A percentile compares a stretch with the other conserved stretches of the same genome.
Evolutionary conservation across 2,797 vertebrate species (phyloP).

Genomic region (Phalanger gymnotis): DNA sequence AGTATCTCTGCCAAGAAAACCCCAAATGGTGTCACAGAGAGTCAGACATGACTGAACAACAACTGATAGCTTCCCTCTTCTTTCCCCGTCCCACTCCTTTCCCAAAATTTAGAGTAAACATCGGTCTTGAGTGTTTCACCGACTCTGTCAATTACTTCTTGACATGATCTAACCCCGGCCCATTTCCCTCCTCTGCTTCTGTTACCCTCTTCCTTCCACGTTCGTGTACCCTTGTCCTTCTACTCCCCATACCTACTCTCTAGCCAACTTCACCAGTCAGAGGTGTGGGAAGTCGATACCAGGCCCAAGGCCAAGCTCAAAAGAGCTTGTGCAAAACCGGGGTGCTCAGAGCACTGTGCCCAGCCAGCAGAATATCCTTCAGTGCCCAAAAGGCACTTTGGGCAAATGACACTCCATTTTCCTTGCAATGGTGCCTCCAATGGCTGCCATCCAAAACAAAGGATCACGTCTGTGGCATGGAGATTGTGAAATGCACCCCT

Average conservation of each 20-base stretch:
- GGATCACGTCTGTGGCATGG: not conserved
- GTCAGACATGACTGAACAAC: not conserved
- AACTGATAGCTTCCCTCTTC: not conserved
- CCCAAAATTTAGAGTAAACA: not conserved
- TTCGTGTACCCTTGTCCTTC: not conserved
- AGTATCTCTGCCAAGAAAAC: not conserved
- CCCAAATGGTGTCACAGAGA: not conserved
- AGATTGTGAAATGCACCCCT: slow-evolving; percentile 53
- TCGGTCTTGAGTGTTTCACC: not conserved
- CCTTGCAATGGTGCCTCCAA: not conserved
- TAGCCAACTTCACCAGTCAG: not conserved
- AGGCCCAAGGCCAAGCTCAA: not conserved
- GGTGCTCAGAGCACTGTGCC: not conserved
- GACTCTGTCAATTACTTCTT: not conserved
- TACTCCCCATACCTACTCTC: not conserved
- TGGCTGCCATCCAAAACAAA: not conserved
- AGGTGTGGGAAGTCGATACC: not conserved
- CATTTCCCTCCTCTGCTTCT: not conserved
- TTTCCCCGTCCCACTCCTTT: not conserved
- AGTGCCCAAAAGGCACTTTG: not conserved
- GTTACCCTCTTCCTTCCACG: not conserved
- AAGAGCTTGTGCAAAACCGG: accelerated
- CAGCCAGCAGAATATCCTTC: not conserved
- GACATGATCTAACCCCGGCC: not conserved
- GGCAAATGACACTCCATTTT: not conserved